phyloP scores from a whole-genome alignment of 2,797 vertebrate species.

The Periparus ater region DNA sequence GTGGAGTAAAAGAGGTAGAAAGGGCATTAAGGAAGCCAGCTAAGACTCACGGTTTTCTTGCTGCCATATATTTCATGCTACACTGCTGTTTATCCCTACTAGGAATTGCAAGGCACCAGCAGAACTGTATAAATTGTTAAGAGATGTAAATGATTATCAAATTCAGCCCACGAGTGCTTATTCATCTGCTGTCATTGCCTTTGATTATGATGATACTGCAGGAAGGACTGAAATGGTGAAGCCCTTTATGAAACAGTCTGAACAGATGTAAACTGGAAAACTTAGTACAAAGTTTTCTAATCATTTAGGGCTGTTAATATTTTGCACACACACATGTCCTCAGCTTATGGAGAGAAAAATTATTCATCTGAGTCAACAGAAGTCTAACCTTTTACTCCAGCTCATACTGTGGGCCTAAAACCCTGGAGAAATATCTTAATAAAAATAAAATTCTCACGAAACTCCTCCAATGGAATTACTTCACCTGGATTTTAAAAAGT shows the following conservation, averaged over 20 bases:
- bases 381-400: background rate
- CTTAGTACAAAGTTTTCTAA: background rate
- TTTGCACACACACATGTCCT: background rate
- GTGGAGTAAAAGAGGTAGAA: background rate
- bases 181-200: background rate
- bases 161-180: background rate
- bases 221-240: background rate
- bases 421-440: background rate
- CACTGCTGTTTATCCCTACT: background rate
- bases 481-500: background rate
- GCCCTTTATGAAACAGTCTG: background rate
- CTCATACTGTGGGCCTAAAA: background rate
- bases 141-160: slow-evolving; percentile 20
- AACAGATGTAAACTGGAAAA: background rate
- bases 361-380: background rate
- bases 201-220: background rate
- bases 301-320: background rate
- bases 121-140: background rate
- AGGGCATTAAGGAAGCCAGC: background rate
- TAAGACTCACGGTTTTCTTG: background rate
- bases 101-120: background rate
- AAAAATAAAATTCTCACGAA: background rate
- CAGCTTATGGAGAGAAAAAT: background rate
- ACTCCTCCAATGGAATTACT: background rate
- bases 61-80: background rate